phyloP scores from a whole-genome alignment of 2,113 vertebrate species.

The Erythrocercus mccallii region DNA sequence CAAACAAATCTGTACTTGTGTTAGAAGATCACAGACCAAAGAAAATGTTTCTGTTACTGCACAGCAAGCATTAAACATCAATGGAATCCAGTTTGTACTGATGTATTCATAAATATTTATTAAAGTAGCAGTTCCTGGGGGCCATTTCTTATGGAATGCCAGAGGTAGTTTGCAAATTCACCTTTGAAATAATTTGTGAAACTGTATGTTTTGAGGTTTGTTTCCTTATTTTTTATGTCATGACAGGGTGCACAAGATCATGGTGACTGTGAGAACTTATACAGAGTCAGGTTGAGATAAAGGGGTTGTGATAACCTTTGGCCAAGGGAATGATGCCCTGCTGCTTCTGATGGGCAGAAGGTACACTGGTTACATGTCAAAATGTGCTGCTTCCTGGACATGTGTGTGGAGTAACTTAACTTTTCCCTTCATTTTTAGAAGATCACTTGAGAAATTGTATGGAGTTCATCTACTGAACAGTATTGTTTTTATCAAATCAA shows the following conservation, averaged over 20 bases:
- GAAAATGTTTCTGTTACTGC: neutral
- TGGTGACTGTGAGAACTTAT: neutral
- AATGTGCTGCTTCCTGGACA: neutral
- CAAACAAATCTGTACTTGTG: neutral
- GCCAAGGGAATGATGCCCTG: neutral
- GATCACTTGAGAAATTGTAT: neutral
- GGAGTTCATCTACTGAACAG: neutral
- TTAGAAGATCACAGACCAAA: neutral
- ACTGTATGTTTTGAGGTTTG: neutral
- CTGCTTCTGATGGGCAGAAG: neutral
- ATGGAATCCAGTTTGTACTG: neutral
- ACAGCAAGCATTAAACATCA: neutral
- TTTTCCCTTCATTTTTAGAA: neutral
- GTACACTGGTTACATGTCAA: neutral
- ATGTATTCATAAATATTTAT: neutral
- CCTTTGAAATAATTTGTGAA: neutral
- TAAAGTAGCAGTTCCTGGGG: neutral
- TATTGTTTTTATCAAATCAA: neutral
- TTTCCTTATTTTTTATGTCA: neutral
- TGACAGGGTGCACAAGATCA: neutral
- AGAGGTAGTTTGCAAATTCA: neutral
- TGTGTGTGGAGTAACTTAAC: fast-evolving
- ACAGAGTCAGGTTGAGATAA: neutral
- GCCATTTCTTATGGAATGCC: neutral
- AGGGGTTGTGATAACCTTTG: neutral